Conservation (phyloP, 37 sponge, comb jelly and placozoan species). For the Hormiphora californensis region DNA sequence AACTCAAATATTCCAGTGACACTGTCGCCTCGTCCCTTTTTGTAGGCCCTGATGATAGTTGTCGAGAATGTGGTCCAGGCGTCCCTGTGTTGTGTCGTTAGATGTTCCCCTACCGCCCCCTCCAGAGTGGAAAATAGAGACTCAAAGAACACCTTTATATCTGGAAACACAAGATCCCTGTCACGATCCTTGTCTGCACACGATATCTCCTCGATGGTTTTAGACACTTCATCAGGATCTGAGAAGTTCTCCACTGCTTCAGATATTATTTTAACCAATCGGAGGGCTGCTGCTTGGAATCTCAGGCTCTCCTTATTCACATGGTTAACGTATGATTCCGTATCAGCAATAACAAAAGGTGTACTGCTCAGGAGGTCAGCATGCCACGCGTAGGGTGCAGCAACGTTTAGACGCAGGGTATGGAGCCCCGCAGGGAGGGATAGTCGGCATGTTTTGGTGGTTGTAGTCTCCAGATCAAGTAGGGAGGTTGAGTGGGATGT, state of each 20-base stretch:
- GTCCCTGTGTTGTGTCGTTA: constrained; percentile 40
- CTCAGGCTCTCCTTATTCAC: constrained; percentile 1
- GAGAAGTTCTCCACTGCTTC: constrained; percentile 28
- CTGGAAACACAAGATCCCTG: constrained; percentile 5
- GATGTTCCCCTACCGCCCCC: neutral
- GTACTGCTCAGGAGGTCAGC: constrained; percentile 45
- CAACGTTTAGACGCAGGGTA: neutral
- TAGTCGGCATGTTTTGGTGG: constrained; percentile 32
- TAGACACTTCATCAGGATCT: neutral
- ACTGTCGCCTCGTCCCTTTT: neutral
- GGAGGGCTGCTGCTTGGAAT: constrained; percentile 41
- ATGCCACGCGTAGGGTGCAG: constrained; percentile 51
- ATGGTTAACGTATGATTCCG: constrained; percentile 42
- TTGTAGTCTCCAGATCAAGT: neutral
- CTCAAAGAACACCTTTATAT: constrained; percentile 32
- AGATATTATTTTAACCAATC: neutral
- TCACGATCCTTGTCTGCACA: constrained; percentile 43
- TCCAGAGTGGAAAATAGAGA: constrained; percentile 38
- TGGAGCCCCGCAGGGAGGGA: constrained; percentile 31
- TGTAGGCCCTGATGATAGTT: constrained; percentile 21
- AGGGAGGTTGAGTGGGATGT: neutral
- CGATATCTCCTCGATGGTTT: constrained; percentile 2
- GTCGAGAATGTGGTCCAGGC: constrained; percentile 50
- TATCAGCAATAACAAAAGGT: constrained; percentile 45
- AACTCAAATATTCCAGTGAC: neutral